phyloP scores from a whole-genome alignment of 2,888 invertebrate species.

The Rhamnusium bicolor region DNA sequence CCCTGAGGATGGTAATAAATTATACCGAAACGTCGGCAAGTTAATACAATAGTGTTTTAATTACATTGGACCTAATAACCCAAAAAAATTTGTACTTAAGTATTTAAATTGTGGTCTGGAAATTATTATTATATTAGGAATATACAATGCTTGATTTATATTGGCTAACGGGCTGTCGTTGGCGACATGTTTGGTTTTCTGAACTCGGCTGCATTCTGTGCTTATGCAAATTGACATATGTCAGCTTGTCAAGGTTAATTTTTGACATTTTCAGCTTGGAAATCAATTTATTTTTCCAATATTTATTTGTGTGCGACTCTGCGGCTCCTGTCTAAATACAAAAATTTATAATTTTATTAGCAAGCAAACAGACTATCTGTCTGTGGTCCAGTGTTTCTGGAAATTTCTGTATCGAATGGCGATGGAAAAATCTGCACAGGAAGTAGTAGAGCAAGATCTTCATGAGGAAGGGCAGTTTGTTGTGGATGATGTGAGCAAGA shows the following conservation, averaged over 20 bases:
- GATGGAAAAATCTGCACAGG: slow-evolving; percentile 63
- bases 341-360: background rate
- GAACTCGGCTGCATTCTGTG: background rate
- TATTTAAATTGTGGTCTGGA: too few species aligned
- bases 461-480: slow-evolving; percentile 90
- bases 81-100: too few species aligned
- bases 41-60: too few species aligned
- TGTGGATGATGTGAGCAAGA: slow-evolving; percentile 97
- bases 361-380: background rate
- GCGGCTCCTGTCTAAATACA: too few species aligned
- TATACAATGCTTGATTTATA: too few species aligned
- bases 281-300: slow-evolving; percentile 1
- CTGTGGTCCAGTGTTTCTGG: background rate
- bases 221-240: background rate
- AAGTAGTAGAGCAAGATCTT: slow-evolving; percentile 66
- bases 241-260: background rate
- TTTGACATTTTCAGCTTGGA: slow-evolving; percentile 3
- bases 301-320: background rate
- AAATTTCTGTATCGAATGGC: background rate
- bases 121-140: too few species aligned
- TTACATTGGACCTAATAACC: too few species aligned
- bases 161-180: too few species aligned
- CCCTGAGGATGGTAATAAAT: too few species aligned
- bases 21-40: too few species aligned
- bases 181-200: too few species aligned